phyloP scores from a whole-genome alignment of 2,797 vertebrate species.

The Notamacropus eugenii region DNA sequence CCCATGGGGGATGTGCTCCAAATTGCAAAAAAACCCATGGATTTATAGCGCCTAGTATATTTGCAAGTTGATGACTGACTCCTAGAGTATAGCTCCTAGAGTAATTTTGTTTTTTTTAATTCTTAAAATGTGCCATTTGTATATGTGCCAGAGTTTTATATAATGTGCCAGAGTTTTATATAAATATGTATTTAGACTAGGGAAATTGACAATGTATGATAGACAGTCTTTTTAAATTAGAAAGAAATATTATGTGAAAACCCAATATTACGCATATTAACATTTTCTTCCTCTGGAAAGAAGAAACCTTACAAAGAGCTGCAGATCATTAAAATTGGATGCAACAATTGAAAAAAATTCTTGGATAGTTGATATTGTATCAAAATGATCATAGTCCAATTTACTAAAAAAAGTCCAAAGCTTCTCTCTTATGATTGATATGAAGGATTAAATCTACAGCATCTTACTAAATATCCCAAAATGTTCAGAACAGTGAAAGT shows the following conservation, averaged over 20 bases:
- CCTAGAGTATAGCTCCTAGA: conserved; percentile 43
- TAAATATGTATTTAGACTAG: conserved; percentile 47
- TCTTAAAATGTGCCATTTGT: conserved; percentile 52
- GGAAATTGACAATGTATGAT: conserved; percentile 17
- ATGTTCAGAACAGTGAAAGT: conserved; percentile 59
- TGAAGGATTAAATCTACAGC: conserved; percentile 42
- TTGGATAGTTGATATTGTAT: conserved; percentile 53
- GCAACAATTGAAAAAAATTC: conserved; percentile 66
- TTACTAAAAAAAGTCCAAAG: conserved; percentile 52
- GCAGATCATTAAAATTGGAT: conserved; percentile 45
- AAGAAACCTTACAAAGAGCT: conserved; percentile 59
- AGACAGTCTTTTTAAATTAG: conserved; percentile 10
- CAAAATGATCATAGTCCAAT: conserved; percentile 43
- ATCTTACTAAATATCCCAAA: conserved; percentile 44
- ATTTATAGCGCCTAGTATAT: conserved; percentile 38
- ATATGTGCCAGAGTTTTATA: conserved; percentile 1
- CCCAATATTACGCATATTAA: conserved; percentile 40
- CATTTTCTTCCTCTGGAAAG: conserved; percentile 29
- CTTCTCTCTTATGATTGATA: conserved; percentile 65
- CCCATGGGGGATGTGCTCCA: conserved; percentile 38
- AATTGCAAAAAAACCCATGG: conserved; percentile 53
- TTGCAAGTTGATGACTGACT: conserved; percentile 37
- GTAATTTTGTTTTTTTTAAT: conserved; percentile 46
- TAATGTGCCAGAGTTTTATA: background rate
- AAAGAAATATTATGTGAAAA: conserved; percentile 3